Percentiles rank a stretch among this genome's conserved stretches.
Conservation (phyloP, 2,888 invertebrate genomes). For the Pomacea canaliculata region DNA sequence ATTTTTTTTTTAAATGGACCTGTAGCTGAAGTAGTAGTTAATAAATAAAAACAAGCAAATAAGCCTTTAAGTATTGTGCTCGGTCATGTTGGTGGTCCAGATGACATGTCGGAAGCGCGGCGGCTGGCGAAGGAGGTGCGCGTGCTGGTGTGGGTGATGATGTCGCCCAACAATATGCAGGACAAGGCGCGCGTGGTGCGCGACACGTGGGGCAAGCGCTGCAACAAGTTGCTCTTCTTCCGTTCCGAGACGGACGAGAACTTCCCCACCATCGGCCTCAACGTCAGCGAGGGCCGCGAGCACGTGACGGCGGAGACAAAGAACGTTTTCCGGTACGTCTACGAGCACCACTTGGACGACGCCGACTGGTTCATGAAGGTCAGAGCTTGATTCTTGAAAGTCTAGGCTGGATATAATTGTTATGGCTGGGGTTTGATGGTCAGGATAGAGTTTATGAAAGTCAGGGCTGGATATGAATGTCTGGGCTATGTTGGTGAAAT, state of each 20-base stretch:
- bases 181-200: slow-evolving; percentile 91
- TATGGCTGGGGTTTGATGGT: too few species aligned
- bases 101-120: slow-evolving; percentile 45
- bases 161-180: slow-evolving; percentile 88
- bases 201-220: slow-evolving; percentile 94
- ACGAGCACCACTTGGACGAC: slow-evolving; percentile 83
- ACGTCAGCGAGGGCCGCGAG: slow-evolving; percentile 89
- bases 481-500: too few species aligned
- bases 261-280: slow-evolving; percentile 82
- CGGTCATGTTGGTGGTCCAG: not conserved
- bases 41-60: too few species aligned
- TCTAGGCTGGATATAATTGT: too few species aligned
- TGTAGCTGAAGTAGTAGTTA: too few species aligned
- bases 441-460: too few species aligned
- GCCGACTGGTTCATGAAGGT: slow-evolving; percentile 97
- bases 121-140: slow-evolving; percentile 81
- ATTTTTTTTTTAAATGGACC: too few species aligned
- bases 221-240: slow-evolving; percentile 70
- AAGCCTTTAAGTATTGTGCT: too few species aligned
- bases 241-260: slow-evolving; percentile 74
- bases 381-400: not conserved
- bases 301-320: slow-evolving; percentile 97
- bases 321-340: slow-evolving; percentile 89
- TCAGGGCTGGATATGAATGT: too few species aligned
- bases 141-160: slow-evolving; percentile 97